Conservation (phyloP, 2,113 vertebrate species). For the Odontesthes bonariensis region DNA sequence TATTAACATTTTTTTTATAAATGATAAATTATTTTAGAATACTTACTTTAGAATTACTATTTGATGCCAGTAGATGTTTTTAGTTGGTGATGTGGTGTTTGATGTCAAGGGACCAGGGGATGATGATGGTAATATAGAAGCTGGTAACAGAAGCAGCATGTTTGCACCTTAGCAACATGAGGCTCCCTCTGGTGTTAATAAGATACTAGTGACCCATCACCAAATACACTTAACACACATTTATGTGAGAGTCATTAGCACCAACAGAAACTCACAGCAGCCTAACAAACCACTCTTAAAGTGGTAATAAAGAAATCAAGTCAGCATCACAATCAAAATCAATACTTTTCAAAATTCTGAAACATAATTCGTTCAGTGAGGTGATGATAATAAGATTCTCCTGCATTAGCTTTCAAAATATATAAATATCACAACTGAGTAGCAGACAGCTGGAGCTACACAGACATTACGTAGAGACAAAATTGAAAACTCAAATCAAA, state of each 20-base stretch:
- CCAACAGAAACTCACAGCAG: conserved; percentile 6
- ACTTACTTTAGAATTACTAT: neutral
- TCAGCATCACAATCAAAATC: neutral
- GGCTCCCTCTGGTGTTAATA: conserved; percentile 69
- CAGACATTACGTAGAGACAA: neutral
- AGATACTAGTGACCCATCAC: conserved; percentile 42
- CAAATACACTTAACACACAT: conserved; percentile 1
- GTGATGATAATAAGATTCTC: conserved; percentile 11
- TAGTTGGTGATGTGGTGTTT: conserved; percentile 18
- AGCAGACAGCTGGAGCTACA: conserved; percentile 12
- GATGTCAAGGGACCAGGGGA: conserved; percentile 12
- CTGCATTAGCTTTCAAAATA: conserved; percentile 22
- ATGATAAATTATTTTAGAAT: neutral
- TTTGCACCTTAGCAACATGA: conserved; percentile 66
- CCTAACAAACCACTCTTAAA: neutral
- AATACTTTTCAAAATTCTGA: no score
- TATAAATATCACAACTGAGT: conserved; percentile 34
- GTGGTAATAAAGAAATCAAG: neutral
- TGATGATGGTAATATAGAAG: conserved; percentile 23
- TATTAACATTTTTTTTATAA: neutral
- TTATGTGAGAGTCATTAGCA: conserved; percentile 18
- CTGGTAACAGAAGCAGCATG: conserved; percentile 52
- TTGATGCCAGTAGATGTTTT: neutral
- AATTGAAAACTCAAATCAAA: conserved; percentile 17
- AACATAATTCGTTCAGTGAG: neutral